phyloP scores from a whole-genome alignment of 2,797 vertebrate species.

The Eleutherodactylus coqui region DNA sequence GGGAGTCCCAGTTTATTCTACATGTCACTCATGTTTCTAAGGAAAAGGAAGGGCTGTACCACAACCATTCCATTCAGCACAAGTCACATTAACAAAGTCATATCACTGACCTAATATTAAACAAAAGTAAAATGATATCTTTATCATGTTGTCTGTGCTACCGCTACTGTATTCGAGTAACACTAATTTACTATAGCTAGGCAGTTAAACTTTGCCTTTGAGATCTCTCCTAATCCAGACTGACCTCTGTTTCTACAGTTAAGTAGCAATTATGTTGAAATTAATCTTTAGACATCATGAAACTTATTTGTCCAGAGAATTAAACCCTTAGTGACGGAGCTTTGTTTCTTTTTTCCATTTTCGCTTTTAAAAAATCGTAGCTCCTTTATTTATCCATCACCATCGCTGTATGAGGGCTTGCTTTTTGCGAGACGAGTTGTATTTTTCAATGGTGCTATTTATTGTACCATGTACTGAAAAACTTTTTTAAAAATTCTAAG shows the following conservation, averaged over 20 bases:
- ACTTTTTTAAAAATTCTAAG: no score
- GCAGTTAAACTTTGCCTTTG: background rate
- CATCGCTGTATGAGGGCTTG: no score
- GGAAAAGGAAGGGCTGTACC: constrained; percentile 62
- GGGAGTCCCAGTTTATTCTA: constrained; percentile 29
- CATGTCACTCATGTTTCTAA: constrained; percentile 53
- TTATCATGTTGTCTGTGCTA: background rate
- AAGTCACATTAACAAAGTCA: constrained; percentile 44
- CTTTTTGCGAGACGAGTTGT: no score
- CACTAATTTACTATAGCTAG: background rate
- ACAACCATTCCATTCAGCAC: constrained; percentile 40
- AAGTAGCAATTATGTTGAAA: no score
- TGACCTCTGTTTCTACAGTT: background rate
- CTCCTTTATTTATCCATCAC: no score
- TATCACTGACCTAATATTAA: constrained; percentile 46
- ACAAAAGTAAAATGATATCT: constrained; percentile 40
- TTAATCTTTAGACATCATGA: no score
- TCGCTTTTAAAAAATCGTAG: no score
- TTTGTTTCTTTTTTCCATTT: no score
- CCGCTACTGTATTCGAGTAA: background rate
- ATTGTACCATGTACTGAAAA: no score
- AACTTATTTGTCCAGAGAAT: no score
- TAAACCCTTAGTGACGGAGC: no score
- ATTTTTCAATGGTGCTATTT: no score
- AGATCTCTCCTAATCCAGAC: background rate